These are phyloP conservation scores for Pteropus alecto DNA, from an alignment of 2,113 vertebrate species.

Conservation along the genomic window DNA sequence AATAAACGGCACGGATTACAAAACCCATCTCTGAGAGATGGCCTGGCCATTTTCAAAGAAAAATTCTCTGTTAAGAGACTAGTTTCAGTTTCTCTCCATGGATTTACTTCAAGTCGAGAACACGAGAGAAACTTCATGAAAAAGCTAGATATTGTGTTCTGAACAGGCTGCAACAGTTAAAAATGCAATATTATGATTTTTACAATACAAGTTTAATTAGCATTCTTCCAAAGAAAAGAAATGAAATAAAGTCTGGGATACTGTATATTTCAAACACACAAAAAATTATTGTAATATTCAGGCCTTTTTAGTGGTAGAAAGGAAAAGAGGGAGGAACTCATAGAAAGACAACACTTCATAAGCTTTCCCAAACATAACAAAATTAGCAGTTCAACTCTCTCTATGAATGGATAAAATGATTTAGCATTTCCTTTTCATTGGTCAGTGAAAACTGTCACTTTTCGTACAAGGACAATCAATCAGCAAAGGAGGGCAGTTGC, in stretches of 20 bases:
- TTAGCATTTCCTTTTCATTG: neutral
- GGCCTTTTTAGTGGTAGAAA: neutral
- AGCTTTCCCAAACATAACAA: neutral
- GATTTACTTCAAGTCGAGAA: neutral
- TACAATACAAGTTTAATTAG: neutral
- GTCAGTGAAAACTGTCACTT: neutral
- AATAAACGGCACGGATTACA: rapidly evolving
- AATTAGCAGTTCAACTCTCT: neutral
- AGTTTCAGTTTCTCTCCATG: neutral
- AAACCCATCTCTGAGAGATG: neutral
- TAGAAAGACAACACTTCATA: neutral
- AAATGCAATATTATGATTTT: neutral
- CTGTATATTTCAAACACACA: neutral
- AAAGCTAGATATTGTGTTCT: neutral
- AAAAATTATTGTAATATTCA: neutral
- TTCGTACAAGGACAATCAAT: neutral
- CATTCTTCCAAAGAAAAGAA: neutral
- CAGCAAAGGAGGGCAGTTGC: neutral
- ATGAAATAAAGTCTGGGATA: neutral
- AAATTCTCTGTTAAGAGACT: neutral
- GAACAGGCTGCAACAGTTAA: neutral
- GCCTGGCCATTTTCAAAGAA: neutral
- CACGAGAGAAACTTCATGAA: neutral
- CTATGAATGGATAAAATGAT: neutral
- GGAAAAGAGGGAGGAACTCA: neutral